phyloP scores from a whole-genome alignment of 1,140 invertebrate species.

The Acyrthosiphon pisum region DNA sequence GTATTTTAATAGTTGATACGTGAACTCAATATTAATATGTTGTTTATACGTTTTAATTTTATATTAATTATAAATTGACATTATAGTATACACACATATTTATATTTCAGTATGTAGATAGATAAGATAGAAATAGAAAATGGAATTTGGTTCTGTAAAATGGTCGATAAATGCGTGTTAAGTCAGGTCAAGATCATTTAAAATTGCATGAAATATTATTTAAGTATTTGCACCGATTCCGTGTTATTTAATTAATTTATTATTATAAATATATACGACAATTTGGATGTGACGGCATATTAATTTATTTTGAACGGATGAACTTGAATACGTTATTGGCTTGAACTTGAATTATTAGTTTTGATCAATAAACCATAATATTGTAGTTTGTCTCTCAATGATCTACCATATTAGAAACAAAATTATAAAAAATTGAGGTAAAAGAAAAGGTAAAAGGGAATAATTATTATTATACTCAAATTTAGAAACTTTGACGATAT shows the following conservation, averaged over 20 bases:
- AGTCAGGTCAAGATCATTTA: background rate
- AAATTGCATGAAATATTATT: background rate
- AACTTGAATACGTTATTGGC: background rate
- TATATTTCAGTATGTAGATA: background rate
- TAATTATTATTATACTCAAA: too few relatives aligned
- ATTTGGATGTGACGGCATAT: background rate
- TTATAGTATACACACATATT: background rate
- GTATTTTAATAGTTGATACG: background rate
- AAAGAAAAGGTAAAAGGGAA: too few relatives aligned
- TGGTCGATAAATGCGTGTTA: background rate
- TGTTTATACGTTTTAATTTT: background rate
- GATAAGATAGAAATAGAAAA: background rate
- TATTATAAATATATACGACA: background rate
- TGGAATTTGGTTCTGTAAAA: background rate
- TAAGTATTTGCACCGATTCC: background rate
- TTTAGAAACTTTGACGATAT: too few relatives aligned
- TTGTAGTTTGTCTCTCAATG: too few relatives aligned
- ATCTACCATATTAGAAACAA: background rate
- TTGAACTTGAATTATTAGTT: background rate
- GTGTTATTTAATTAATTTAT: background rate
- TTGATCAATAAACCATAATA: background rate
- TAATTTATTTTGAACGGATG: background rate
- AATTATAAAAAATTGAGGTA: too few relatives aligned
- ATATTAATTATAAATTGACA: background rate
- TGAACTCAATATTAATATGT: background rate